phyloP scores from a whole-genome alignment of 2,113 vertebrate genomes.

The Eptesicus fuscus region DNA sequence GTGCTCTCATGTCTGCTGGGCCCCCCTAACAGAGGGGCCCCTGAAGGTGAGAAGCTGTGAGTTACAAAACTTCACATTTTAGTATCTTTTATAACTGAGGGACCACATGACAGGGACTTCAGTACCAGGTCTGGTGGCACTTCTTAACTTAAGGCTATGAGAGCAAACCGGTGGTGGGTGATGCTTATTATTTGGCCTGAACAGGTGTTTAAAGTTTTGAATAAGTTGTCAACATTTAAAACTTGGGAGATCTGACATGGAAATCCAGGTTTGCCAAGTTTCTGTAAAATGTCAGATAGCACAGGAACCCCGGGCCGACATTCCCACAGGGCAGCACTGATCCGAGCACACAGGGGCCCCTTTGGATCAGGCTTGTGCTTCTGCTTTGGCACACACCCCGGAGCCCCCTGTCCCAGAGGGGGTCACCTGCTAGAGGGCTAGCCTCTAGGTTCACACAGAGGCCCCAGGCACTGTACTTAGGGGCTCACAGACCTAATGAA shows the following conservation, averaged over 20 bases:
- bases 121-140: not conserved
- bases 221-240: not conserved
- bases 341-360: no score
- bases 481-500: not conserved
- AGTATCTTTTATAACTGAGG: not conserved
- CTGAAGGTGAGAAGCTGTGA: not conserved
- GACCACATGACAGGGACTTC: not conserved
- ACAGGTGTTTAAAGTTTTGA: not conserved
- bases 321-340: no score
- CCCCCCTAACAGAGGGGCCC: not conserved
- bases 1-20: not conserved
- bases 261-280: not conserved
- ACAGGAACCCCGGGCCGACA: accelerated
- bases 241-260: not conserved
- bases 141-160: not conserved
- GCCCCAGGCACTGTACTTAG: accelerated
- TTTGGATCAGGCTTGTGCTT: not conserved
- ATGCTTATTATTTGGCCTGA: not conserved
- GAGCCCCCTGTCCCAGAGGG: not conserved
- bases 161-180: not conserved
- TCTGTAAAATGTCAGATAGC: not conserved
- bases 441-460: not conserved
- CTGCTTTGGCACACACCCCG: not conserved
- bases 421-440: not conserved
- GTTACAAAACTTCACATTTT: not conserved